Percentiles rank a stretch among this genome's conserved stretches.
Evolutionary conservation across 2,888 invertebrate species (phyloP).

Genomic region (Sinhomidia bicolor): DNA sequence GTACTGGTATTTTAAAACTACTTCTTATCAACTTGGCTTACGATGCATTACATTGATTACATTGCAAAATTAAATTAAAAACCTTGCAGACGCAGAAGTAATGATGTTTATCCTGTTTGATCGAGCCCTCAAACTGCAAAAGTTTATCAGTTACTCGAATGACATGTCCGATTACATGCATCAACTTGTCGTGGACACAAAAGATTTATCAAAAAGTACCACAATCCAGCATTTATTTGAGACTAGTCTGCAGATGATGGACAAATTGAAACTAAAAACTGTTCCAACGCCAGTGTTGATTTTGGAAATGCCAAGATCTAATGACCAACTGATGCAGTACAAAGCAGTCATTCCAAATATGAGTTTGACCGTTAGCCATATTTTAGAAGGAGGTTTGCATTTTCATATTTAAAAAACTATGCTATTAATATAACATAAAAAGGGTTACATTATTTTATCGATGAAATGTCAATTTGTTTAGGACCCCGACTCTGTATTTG

Average conservation of each 20-base stretch:
- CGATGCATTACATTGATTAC: not conserved
- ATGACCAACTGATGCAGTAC: conserved; percentile 72
- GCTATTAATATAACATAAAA: too few relatives aligned
- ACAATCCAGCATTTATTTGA: conserved; percentile 73
- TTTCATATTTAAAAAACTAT: not conserved
- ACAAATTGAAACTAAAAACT: conserved; percentile 68
- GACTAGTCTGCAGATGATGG: conserved; percentile 72
- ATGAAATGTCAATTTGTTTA: conserved; percentile 16
- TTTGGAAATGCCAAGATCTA: conserved; percentile 75
- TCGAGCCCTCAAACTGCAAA: conserved; percentile 69
- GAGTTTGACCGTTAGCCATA: conserved; percentile 63
- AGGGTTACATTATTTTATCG: not conserved
- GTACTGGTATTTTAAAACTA: conserved; percentile 45
- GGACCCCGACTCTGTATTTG: conserved; percentile 74
- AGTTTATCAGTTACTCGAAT: conserved; percentile 75
- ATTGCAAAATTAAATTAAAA: not conserved
- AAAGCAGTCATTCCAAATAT: conserved; percentile 75
- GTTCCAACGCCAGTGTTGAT: conserved; percentile 75
- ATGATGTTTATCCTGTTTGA: conserved; percentile 75
- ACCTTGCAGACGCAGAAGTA: conserved; percentile 72
- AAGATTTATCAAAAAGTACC: conserved; percentile 68
- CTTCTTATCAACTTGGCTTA: not conserved
- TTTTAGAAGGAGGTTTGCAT: conserved; percentile 69
- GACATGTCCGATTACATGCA: conserved; percentile 73
- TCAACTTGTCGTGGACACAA: conserved; percentile 73